These are phyloP conservation scores for Drosophila macrothrix DNA, from an alignment of 2,888 invertebrate species.

Conservation along the genomic window DNA sequence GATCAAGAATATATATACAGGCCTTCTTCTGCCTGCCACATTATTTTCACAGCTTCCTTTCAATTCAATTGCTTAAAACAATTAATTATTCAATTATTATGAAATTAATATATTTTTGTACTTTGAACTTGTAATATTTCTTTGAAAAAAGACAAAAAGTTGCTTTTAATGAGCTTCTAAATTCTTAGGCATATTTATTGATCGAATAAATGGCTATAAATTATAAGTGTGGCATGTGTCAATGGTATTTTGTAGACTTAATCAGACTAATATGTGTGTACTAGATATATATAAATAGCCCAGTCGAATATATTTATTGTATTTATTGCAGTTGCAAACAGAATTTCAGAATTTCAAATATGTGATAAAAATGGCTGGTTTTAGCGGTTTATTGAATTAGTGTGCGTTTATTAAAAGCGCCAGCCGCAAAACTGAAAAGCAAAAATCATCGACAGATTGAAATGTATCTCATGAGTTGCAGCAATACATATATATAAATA, in stretches of 20 bases:
- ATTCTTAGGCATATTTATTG: neutral
- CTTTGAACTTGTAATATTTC: neutral
- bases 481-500: slow-evolving; percentile 9
- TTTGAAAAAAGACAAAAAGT: neutral
- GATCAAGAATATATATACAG: neutral
- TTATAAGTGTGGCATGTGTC: slow-evolving; percentile 1
- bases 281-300: neutral
- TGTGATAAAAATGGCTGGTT: slow-evolving; percentile 41
- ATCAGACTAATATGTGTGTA: neutral
- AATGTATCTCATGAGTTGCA: slow-evolving; percentile 39
- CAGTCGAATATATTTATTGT: neutral
- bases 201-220: neutral
- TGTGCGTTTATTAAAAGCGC: slow-evolving; percentile 21
- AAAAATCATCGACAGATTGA: slow-evolving; percentile 53
- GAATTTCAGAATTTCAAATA: slow-evolving; percentile 27
- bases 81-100: no score
- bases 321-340: neutral
- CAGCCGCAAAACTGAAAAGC: slow-evolving; percentile 43
- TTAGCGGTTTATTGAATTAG: slow-evolving; percentile 54
- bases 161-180: neutral
- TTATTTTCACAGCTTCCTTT: neutral
- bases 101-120: neutral
- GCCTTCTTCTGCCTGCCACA: neutral
- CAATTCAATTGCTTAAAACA: neutral
- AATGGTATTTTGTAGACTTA: neutral